Percentiles rank a stretch among this genome's conserved stretches.
phyloP scores from a whole-genome alignment of 2,797 vertebrate genomes.

The Zonotrichia albicollis region DNA sequence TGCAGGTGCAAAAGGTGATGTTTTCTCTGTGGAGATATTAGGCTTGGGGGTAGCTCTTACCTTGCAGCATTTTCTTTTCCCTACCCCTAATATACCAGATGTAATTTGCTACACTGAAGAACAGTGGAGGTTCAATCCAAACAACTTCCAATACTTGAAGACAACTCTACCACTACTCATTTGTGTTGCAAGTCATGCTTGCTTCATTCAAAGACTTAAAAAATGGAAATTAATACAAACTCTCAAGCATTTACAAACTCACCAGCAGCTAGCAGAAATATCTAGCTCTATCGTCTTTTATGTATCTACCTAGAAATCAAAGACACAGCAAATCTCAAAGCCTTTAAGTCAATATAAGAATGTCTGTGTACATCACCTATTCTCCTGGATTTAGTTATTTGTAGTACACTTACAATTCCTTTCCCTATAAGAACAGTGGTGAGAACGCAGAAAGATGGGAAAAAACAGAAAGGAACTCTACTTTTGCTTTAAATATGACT shows the following conservation, averaged over 20 bases:
- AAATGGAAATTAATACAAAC: neutral
- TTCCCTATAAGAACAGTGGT: neutral
- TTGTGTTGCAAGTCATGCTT: neutral
- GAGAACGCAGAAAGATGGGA: neutral
- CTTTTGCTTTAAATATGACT: neutral
- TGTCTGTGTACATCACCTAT: neutral
- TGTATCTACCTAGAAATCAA: neutral
- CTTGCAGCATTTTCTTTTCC: neutral
- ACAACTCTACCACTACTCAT: neutral
- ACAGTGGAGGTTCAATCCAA: neutral
- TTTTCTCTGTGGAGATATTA: neutral
- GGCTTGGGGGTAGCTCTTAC: neutral
- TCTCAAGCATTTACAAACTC: neutral
- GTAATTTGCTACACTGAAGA: neutral
- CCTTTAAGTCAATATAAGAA: neutral
- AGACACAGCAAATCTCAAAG: neutral
- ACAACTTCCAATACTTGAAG: neutral
- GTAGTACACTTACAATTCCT: neutral
- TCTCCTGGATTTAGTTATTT: neutral
- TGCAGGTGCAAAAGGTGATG: neutral
- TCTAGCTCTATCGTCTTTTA: neutral
- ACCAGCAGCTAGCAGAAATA: neutral
- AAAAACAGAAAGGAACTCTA: neutral
- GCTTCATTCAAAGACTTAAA: neutral
- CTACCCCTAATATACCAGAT: rapidly evolving